These are phyloP conservation scores for Nasonia vitripennis DNA, from an alignment of 1,140 invertebrate species.

Conservation along the genomic window DNA sequence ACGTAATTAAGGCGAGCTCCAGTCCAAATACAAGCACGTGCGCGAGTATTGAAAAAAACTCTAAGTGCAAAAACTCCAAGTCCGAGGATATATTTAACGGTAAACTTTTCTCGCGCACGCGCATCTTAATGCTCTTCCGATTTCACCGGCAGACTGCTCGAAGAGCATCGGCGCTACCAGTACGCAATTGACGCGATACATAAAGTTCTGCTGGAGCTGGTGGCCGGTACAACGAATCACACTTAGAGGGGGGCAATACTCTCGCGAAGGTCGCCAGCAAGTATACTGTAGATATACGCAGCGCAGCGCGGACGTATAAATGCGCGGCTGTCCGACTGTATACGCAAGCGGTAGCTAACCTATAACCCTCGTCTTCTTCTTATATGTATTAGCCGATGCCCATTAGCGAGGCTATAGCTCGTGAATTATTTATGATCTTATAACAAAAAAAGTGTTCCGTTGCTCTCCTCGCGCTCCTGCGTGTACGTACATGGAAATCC, in stretches of 20 bases:
- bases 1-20: neutral
- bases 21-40: neutral
- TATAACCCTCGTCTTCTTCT: slow-evolving; percentile 57
- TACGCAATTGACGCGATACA: slow-evolving; percentile 66
- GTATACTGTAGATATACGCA: neutral
- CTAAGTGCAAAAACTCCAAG: neutral
- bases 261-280: neutral
- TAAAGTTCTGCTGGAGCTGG: slow-evolving; percentile 54
- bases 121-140: slow-evolving; percentile 50
- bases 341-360: slow-evolving; percentile 54
- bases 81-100: slow-evolving; percentile 6
- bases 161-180: neutral
- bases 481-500: neutral
- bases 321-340: neutral
- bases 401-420: slow-evolving; percentile 47
- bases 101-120: slow-evolving; percentile 31
- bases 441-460: neutral
- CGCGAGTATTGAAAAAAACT: neutral
- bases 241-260: slow-evolving; percentile 63
- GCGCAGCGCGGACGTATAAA: neutral
- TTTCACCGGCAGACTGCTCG: slow-evolving; percentile 43
- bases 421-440: slow-evolving; percentile 52
- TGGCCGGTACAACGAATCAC: slow-evolving; percentile 68
- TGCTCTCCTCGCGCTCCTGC: neutral
- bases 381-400: neutral